These are phyloP conservation scores for Hoplostethus atlanticus DNA, from an alignment of 2,797 vertebrate species.

Conservation along the genomic window DNA sequence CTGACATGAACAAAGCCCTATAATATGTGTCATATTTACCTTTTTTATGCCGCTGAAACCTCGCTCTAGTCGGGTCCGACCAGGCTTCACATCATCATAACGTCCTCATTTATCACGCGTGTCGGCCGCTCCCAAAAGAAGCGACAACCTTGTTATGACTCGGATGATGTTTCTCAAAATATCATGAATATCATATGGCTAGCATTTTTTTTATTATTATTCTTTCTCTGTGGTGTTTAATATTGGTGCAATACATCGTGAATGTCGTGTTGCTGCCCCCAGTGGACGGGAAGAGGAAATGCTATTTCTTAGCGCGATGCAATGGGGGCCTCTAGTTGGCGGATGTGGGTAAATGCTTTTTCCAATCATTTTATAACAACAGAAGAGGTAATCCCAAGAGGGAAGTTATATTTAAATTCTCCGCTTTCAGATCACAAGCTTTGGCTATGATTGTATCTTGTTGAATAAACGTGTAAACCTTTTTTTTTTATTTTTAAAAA, in stretches of 20 bases:
- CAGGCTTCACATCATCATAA: conserved; percentile 5
- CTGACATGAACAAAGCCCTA: conserved; percentile 16
- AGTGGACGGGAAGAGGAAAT: conserved; percentile 40
- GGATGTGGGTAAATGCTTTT: too few relatives aligned
- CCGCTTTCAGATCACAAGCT: too few relatives aligned
- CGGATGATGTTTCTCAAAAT: not conserved
- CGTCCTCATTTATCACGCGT: not conserved
- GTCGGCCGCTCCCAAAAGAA: not conserved
- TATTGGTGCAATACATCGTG: not conserved
- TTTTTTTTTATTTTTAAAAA: too few relatives aligned
- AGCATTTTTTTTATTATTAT: conserved; percentile 16
- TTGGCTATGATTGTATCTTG: too few relatives aligned
- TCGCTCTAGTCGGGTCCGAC: not conserved
- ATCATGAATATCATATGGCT: not conserved
- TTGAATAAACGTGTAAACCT: too few relatives aligned
- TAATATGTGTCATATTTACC: conserved; percentile 27
- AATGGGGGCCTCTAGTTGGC: conserved; percentile 31
- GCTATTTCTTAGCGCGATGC: not conserved
- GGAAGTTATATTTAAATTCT: too few relatives aligned
- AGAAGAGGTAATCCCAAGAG: too few relatives aligned
- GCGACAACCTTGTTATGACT: not conserved
- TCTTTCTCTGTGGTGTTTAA: conserved; percentile 40
- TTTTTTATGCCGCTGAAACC: not conserved
- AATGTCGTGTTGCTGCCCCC: conserved; percentile 11
- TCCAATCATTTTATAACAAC: too few relatives aligned